These are phyloP conservation scores for Poicephalus gulielmi DNA, from an alignment of 2,113 vertebrate species.

Conservation along the genomic window DNA sequence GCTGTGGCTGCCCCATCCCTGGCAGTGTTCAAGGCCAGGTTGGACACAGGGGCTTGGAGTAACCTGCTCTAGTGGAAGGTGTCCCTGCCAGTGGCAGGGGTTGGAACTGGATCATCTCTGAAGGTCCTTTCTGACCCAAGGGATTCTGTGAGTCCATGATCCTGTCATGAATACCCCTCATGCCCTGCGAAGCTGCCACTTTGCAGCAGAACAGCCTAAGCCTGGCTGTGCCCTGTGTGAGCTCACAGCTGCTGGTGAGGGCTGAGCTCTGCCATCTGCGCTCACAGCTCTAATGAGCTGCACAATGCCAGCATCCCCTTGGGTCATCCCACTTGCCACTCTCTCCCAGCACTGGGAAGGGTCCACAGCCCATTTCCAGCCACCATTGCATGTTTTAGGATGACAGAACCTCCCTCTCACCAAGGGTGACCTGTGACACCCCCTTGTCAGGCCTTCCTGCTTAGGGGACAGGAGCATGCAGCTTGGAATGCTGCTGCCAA, in stretches of 20 bases:
- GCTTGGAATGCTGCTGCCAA: neutral
- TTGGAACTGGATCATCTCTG: neutral
- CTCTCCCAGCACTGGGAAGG: neutral
- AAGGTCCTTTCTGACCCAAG: neutral
- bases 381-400: rapidly evolving
- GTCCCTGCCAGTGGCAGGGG: neutral
- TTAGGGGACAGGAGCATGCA: neutral
- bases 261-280: neutral
- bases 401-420: neutral
- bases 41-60: neutral
- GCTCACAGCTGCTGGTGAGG: neutral
- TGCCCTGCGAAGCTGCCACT: neutral
- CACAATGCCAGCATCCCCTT: too few species aligned
- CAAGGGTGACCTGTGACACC: rapidly evolving
- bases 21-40: too few species aligned
- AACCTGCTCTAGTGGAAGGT: neutral
- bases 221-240: rapidly evolving
- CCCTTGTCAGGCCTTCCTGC: neutral
- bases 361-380: neutral
- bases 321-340: neutral
- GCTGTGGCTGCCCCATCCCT: too few species aligned
- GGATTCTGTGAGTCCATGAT: neutral
- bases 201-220: neutral
- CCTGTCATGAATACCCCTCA: neutral
- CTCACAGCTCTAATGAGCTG: neutral